Evolutionary conservation across 2,888 invertebrate genomes (phyloP).

Genomic region (Sarcophaga subvicina): DNA sequence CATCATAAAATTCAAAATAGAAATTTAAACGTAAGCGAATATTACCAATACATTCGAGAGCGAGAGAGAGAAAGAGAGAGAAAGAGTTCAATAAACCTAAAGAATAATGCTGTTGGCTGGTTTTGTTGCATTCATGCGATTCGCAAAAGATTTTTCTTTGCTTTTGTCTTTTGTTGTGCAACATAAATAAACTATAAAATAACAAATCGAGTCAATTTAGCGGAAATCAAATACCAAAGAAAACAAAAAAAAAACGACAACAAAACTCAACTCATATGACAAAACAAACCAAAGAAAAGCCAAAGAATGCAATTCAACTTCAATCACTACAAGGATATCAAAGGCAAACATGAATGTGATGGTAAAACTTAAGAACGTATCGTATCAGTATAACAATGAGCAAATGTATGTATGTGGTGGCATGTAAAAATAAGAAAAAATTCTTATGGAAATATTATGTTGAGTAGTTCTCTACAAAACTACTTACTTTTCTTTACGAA

Average conservation of each 20-base stretch:
- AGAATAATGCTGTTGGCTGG: conserved; percentile 42
- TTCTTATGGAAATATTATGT: conserved; percentile 64
- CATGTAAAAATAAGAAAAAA: conserved; percentile 13
- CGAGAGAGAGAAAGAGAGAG: conserved; percentile 3
- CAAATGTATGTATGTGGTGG: conserved; percentile 2
- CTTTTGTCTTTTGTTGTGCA: conserved; percentile 35
- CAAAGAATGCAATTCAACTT: conserved; percentile 5
- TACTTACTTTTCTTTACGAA: background rate
- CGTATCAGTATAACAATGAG: conserved; percentile 18
- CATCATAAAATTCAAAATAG: conserved; percentile 63
- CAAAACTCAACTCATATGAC: conserved; percentile 52
- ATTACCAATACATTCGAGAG: background rate
- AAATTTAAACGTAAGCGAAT: conserved; percentile 31
- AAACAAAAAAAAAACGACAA: conserved; percentile 12
- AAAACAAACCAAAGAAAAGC: conserved; percentile 40
- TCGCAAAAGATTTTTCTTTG: background rate
- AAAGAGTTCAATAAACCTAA: conserved; percentile 64
- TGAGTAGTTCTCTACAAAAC: conserved; percentile 39
- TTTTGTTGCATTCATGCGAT: conserved; percentile 33
- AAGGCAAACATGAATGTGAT: conserved; percentile 13
- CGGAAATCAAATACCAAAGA: conserved; percentile 72
- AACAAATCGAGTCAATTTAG: conserved; percentile 75
- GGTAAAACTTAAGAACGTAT: conserved; percentile 9
- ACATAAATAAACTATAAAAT: conserved; percentile 73
- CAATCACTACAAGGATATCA: conserved; percentile 35